Base-by-base conservation (phyloP, 2,797 vertebrate genomes). In the Rhinella marina region DNA sequence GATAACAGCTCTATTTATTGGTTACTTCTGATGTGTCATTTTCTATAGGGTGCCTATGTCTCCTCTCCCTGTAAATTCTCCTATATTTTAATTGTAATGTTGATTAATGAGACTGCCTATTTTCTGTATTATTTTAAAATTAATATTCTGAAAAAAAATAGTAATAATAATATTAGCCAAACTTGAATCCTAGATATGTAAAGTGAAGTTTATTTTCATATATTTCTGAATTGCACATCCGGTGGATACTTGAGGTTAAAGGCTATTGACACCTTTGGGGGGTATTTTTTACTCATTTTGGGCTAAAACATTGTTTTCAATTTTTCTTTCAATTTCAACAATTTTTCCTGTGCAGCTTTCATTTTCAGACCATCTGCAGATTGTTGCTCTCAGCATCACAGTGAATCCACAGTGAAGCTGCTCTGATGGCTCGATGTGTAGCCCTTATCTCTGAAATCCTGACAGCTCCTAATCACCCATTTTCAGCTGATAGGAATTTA, bases 1-100 rank as follows among this genome's bases (percentile, higher is more conserved):
- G 79, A 97, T 97, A 96, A 97, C 96, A 96, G 95, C 94, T 92
- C 85, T 93, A 92, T 94, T 94, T 94, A 94, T 94, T 94, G 93
- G 94, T 95, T 93, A 93, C 90, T 95, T 96, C 95, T 94, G 94
- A 94, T 95, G 92, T 94, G 95, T 66, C 23, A 86, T 95, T 93
- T 90, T 95, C 94, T 94, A 92, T 92, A 90, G 91, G 95, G 94
- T 92, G 95, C 95, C 94, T 93, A 94, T 95, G 93, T 91, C 50
- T 76, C 57, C 94, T 94, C 95, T 94, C 91, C 92, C 90, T 91
- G 92, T 91, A 93, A 88, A 93, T 94, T 89, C 92, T 93, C 93
- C 93, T 92, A 93, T 91, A 91, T 92, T 94, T 94, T 93, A 93
- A 91, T 91, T 94, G 92, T 95, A 92, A 87, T 94, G 93, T 93